A percentile compares a stretch with the other conserved stretches of the same genome.
Conservation (phyloP, 2,888 invertebrate species). For the Protodeltote pygarga region DNA sequence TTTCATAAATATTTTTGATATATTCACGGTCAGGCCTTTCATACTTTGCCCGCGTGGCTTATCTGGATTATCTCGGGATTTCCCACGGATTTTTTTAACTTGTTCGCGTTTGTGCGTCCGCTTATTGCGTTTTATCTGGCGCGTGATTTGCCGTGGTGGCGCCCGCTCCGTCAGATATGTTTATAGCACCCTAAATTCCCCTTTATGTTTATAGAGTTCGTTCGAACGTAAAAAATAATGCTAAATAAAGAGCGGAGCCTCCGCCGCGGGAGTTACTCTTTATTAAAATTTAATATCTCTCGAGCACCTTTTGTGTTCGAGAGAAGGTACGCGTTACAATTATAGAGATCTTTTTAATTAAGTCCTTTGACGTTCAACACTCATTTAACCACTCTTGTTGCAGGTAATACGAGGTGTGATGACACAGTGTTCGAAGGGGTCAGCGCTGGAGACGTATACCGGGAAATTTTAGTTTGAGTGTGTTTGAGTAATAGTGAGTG, state of each 20-base stretch:
- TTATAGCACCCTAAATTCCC: slow-evolving; percentile 70
- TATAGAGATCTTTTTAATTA: slow-evolving; percentile 66
- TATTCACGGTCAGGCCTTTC: slow-evolving; percentile 84
- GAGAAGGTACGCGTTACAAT: slow-evolving; percentile 61
- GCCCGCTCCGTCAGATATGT: slow-evolving; percentile 68
- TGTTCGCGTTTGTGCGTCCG: slow-evolving; percentile 75
- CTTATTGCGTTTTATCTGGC: slow-evolving; percentile 76
- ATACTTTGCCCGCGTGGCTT: slow-evolving; percentile 82
- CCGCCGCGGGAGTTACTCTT: slow-evolving; percentile 62
- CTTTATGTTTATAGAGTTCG: slow-evolving; percentile 66
- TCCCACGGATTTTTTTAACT: slow-evolving; percentile 77
- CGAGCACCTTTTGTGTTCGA: slow-evolving; percentile 63
- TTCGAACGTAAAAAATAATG: slow-evolving; percentile 65
- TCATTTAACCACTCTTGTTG: slow-evolving; percentile 52
- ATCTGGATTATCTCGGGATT: slow-evolving; percentile 83
- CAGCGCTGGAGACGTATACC: slow-evolving; percentile 31
- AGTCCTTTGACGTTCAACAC: slow-evolving; percentile 48
- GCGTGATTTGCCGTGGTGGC: slow-evolving; percentile 66
- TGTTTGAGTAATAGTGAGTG: slow-evolving; percentile 45
- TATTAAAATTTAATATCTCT: slow-evolving; percentile 76
- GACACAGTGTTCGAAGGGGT: slow-evolving; percentile 53
- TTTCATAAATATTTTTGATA: slow-evolving; percentile 83
- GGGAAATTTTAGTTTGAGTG: slow-evolving; percentile 42
- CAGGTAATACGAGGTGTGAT: slow-evolving; percentile 67
- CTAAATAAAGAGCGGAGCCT: slow-evolving; percentile 58